Percentiles rank a stretch among this genome's conserved stretches.
Evolutionary conservation across 2,888 invertebrate species (phyloP).

Genomic region (Ophioninae sp.): DNA sequence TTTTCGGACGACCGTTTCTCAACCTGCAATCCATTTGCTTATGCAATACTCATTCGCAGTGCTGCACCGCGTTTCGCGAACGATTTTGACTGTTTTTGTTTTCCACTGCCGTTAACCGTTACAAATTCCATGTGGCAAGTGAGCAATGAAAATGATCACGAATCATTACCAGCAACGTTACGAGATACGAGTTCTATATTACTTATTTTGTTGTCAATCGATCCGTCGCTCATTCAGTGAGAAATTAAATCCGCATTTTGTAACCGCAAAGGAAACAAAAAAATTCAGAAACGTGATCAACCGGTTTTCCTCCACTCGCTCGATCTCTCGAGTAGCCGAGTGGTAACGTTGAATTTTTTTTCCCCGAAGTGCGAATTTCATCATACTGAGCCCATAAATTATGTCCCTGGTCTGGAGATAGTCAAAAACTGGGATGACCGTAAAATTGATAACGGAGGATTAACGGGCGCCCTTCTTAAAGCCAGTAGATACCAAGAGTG

Average conservation of each 20-base stretch:
- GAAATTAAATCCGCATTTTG: not conserved
- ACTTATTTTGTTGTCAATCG: not conserved
- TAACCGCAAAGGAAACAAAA: not conserved
- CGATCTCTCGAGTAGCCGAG: not conserved
- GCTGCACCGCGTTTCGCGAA: not conserved
- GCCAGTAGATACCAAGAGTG: not conserved
- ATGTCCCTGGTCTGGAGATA: not conserved
- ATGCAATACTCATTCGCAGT: not conserved
- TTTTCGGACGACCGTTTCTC: conserved; percentile 50
- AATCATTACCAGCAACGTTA: not conserved
- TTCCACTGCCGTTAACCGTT: not conserved
- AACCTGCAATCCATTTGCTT: conserved; percentile 46
- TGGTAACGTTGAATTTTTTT: not conserved
- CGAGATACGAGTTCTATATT: not conserved
- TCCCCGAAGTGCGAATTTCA: not conserved
- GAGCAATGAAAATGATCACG: not conserved
- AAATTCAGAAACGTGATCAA: not conserved
- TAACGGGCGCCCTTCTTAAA: not conserved
- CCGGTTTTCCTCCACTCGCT: not conserved
- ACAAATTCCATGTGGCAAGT: not conserved
- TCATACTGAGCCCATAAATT: not conserved
- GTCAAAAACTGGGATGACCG: not conserved
- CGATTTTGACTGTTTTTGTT: not conserved
- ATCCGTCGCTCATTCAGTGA: not conserved
- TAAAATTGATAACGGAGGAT: not conserved